Evolutionary conservation across 2,888 invertebrate species (phyloP).

Genomic region (Mechanitis messenoides): DNA sequence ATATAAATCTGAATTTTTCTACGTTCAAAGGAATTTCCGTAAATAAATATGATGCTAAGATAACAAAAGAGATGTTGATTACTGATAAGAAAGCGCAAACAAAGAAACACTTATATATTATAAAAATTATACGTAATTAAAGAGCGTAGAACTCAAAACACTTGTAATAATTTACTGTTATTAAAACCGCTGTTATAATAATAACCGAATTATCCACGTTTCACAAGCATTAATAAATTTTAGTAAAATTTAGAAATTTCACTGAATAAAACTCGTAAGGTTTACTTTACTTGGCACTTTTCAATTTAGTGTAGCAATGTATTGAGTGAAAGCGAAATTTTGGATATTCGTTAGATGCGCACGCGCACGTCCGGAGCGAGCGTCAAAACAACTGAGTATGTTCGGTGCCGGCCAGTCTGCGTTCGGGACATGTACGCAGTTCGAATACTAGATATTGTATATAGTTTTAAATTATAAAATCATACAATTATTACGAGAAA

Average conservation of each 20-base stretch:
- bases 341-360: slow-evolving; percentile 36
- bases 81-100: not conserved
- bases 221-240: slow-evolving; percentile 7
- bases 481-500: slow-evolving; percentile 23
- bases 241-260: slow-evolving; percentile 24
- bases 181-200: slow-evolving; percentile 10
- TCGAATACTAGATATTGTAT: slow-evolving; percentile 19
- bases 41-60: slow-evolving; percentile 33
- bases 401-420: slow-evolving; percentile 52
- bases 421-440: slow-evolving; percentile 20
- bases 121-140: slow-evolving; percentile 36
- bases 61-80: slow-evolving; percentile 16
- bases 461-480: slow-evolving; percentile 23
- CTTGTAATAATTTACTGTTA: slow-evolving; percentile 35
- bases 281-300: slow-evolving; percentile 31
- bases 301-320: slow-evolving; percentile 32
- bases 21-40: slow-evolving; percentile 17
- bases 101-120: slow-evolving; percentile 32
- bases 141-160: slow-evolving; percentile 33
- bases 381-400: slow-evolving; percentile 70
- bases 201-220: slow-evolving; percentile 9
- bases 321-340: slow-evolving; percentile 31
- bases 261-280: slow-evolving; percentile 23
- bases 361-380: slow-evolving; percentile 51
- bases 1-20: not conserved